A percentile compares a stretch with the other conserved stretches of the same genome.
Evolutionary conservation across 30 jellyfish, hydroid and myxozoan species (phyloP).

Genomic region (Phacellophora camtschatica): DNA sequence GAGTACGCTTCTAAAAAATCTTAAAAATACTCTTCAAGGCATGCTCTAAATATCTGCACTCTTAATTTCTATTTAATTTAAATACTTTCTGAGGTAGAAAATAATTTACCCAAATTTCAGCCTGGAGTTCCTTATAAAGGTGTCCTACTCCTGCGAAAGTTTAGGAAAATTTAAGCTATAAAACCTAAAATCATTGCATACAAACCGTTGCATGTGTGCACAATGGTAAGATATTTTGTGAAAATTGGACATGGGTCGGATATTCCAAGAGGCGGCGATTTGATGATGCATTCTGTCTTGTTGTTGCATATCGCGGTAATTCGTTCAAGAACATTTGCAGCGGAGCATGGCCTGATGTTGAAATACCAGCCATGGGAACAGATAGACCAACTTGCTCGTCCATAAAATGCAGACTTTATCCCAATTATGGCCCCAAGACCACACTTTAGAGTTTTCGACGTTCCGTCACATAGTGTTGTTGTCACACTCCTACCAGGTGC

Average conservation of each 20-base stretch:
- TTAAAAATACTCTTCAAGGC: too few relatives aligned
- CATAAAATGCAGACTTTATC: slow-evolving; percentile 71
- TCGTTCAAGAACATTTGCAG: slow-evolving; percentile 18
- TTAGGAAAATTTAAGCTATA: not conserved
- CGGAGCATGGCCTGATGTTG: slow-evolving; percentile 61
- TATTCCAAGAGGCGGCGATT: slow-evolving; percentile 46
- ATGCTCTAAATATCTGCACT: too few relatives aligned
- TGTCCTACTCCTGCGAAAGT: not conserved
- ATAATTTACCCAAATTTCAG: too few relatives aligned
- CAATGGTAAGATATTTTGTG: slow-evolving; percentile 62
- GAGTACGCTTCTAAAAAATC: too few relatives aligned
- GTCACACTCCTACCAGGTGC: slow-evolving; percentile 48
- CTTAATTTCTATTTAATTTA: too few relatives aligned
- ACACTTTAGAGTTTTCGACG: slow-evolving; percentile 25
- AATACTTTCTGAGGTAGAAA: too few relatives aligned
- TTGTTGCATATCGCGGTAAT: slow-evolving; percentile 65
- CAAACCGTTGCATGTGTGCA: slow-evolving; percentile 78
- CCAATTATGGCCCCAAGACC: slow-evolving; percentile 55
- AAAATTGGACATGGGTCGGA: slow-evolving; percentile 55
- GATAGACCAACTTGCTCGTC: slow-evolving; percentile 62
- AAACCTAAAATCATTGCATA: not conserved
- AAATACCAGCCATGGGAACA: slow-evolving; percentile 72
- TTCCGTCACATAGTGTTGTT: slow-evolving; percentile 59
- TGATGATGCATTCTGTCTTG: slow-evolving; percentile 41
- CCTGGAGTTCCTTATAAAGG: too few relatives aligned